Evolutionary conservation across 2,113 vertebrate genomes (phyloP), one percentile per base, ranked within the genome.

Genomic region (Leucopternis melanops): DNA sequence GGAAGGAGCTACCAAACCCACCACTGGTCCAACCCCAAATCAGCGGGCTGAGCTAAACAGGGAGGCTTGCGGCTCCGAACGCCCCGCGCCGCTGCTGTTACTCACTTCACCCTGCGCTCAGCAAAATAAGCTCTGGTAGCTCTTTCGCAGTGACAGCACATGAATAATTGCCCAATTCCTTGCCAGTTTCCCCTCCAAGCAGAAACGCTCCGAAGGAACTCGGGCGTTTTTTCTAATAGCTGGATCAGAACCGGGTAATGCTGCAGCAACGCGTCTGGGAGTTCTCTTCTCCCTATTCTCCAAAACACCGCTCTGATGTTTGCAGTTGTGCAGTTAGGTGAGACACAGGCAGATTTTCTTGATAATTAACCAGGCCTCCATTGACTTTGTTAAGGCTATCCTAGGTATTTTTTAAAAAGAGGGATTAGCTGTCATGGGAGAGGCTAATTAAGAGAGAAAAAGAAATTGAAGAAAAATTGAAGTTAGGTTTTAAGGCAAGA

Each of bases 1-100:
- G 11, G 19, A 22, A 55, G 29, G 36, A 72, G 82, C 42, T 19
- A 54, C 72, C 44, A 71, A 90, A 63, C 31, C 40, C 54, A 44
- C 13, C 31, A 4, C 8, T 6, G 15, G 40, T 17, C 25, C 7
- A 11, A 6, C 19, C 32, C 90, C 54, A 70, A 8, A 27, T 1
- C 0, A 0, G 8, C 1, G 1, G 38, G 45, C 58, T 77, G 54
- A 88, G 74, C 7, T 21, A 3, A 93, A 65, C 6, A 25, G n/a
- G 11, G 50, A 50, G 65, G 6, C 26, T 36, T 10, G 25, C 0
- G 6, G 22, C 65, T 25, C 69, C 2, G 1, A 85, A 4, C 1
- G 2, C 7, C 32, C 40, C 2, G 0, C 5, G 0, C 9, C 0
- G 2, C 26, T 1, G 0, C 29, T 55, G 61, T 38, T 71, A 17